Conservation (phyloP, 2,888 invertebrate species). For the Epistrophe grossulariae region DNA sequence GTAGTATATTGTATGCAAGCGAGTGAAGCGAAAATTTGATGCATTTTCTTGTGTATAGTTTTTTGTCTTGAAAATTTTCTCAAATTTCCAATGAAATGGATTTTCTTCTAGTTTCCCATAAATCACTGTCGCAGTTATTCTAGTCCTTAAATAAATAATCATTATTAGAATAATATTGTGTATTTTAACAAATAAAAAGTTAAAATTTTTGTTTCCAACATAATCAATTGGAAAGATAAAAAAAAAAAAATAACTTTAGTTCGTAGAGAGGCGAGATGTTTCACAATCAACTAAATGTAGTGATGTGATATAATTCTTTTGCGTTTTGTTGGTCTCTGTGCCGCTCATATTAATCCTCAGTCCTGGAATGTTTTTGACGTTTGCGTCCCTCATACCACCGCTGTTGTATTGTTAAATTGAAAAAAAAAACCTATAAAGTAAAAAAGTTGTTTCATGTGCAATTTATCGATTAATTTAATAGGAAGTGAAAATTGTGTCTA, state of each 20-base stretch:
- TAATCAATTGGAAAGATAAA: not conserved
- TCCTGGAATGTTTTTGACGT: constrained; percentile 11
- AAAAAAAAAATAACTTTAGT: not conserved
- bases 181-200: not conserved
- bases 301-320: not conserved
- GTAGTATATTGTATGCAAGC: constrained; percentile 29
- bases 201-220: not conserved
- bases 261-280: not conserved
- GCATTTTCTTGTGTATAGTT: constrained; percentile 60
- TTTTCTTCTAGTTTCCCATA: constrained; percentile 53
- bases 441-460: not conserved
- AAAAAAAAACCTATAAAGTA: not conserved
- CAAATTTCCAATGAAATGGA: constrained; percentile 36
- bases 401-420: not conserved
- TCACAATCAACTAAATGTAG: not conserved
- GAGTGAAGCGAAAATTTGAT: constrained; percentile 31
- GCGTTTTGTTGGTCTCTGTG: not conserved
- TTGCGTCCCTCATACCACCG: not conserved
- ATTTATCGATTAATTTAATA: not conserved
- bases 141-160: constrained; percentile 12
- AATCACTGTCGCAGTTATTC: constrained; percentile 51
- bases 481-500: not conserved
- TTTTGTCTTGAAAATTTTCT: constrained; percentile 43
- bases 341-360: not conserved
- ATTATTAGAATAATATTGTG: not conserved